Base-by-base conservation (phyloP, 2,888 invertebrate species). In the Meteorus colon region DNA sequence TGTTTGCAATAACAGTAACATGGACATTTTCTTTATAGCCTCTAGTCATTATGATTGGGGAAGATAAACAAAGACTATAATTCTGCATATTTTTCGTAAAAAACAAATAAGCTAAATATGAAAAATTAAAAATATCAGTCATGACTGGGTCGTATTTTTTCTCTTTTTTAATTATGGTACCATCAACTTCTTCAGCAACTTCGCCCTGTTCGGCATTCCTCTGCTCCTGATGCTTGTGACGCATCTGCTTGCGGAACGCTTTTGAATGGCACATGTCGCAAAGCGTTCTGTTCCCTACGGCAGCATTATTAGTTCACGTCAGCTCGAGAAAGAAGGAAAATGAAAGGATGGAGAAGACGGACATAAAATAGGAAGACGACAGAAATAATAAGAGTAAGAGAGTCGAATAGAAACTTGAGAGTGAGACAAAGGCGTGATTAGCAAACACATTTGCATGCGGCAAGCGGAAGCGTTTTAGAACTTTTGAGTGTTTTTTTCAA, bases 281-380 rank as follows among this genome's bases (percentile, higher is more conserved):
- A 90, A 95, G 93, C 86, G 96, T 96, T 94, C 95, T 96, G 94
- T 96, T 96, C 96, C 96, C 96, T 96, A 94, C 85, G 88, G 83
- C 87, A 88, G 83, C 87, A 88, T 88, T 41, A 41, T 41, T 85
- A 85, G 86, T 86, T 77, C 75, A 81, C 78, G 77, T 80, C 75
- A 80, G 79, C 78, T 78, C 75, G 78, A 77, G 74, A 77, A 72
- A 67, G 66, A 65, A 59, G 34, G 60, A 76, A 75, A 68, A 77
- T 24, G 68, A 74, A 29, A 48, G 45, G 51, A 24, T 60, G 66
- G 59, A 51, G 19, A 73, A 27, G 63, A 60, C 48, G 63, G 63
- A 45, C 48, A 29, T 45, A 4, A 48, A 48, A 41, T 48, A 8
- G 19, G 16, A 16, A 1, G n/a, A 16, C 4, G n/a, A 48, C 16